phyloP scores from a whole-genome alignment of 2,113 vertebrate species.

The Epinephelus cyanopodus region DNA sequence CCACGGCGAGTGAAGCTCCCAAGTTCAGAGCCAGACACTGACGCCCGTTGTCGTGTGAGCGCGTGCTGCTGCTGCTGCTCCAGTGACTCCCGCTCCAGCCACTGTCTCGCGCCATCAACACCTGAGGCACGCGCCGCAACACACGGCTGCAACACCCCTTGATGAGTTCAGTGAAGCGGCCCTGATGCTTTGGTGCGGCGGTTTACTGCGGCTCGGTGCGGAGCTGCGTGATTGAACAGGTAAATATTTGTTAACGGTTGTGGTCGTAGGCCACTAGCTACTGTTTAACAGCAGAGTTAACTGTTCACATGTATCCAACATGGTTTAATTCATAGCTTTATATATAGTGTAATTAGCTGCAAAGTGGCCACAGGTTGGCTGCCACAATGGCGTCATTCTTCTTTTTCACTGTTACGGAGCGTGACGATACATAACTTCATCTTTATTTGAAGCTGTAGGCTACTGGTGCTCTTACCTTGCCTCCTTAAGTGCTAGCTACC shows the following conservation, averaged over 20 bases:
- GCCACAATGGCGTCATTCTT: neutral
- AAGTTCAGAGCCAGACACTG: neutral
- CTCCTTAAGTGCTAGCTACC: neutral
- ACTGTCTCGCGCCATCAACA: conserved; percentile 34
- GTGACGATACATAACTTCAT: neutral
- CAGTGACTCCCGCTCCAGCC: conserved; percentile 9
- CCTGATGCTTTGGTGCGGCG: neutral
- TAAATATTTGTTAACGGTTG: neutral
- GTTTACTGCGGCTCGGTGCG: neutral
- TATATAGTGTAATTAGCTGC: neutral
- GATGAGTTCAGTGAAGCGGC: conserved; percentile 9
- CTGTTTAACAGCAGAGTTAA: no score
- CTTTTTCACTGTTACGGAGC: neutral
- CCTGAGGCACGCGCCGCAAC: conserved; percentile 45
- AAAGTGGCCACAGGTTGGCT: conserved; percentile 5
- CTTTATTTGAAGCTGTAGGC: neutral
- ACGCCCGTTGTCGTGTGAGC: neutral
- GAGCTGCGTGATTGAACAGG: neutral
- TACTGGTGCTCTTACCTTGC: neutral
- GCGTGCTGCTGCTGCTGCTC: conserved; percentile 1
- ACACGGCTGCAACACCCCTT: conserved; percentile 10
- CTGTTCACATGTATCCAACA: neutral
- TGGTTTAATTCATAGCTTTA: neutral
- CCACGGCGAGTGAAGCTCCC: neutral
- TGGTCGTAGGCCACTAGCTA: no score